phyloP scores from a whole-genome alignment of 1,140 invertebrate species.

The Aphelinus certus region DNA sequence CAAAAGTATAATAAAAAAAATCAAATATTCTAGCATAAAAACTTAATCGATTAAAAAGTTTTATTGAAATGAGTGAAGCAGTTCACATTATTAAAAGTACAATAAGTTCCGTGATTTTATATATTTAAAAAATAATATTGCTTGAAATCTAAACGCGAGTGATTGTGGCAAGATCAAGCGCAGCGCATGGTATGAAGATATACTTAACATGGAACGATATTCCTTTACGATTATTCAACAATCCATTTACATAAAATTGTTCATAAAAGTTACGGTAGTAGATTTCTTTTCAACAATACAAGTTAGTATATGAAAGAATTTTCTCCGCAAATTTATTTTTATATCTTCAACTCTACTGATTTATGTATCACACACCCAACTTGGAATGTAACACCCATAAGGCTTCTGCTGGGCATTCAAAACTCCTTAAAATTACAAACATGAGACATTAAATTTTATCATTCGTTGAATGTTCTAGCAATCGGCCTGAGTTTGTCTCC shows the following conservation, averaged over 20 bases:
- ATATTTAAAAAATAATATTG: constrained; percentile 39
- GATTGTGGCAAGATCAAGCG: constrained; percentile 33
- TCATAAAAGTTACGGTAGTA: constrained; percentile 32
- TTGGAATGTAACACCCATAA: constrained; percentile 33
- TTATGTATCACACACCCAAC: constrained; percentile 36
- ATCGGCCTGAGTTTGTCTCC: neutral
- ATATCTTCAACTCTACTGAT: constrained; percentile 17
- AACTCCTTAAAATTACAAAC: neutral
- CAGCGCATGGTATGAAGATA: constrained; percentile 3
- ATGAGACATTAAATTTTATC: constrained; percentile 25
- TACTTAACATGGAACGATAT: constrained; percentile 28
- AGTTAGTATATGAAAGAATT: constrained; percentile 30
- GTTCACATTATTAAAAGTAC: constrained; percentile 24
- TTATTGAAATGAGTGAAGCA: constrained; percentile 20
- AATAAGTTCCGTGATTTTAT: constrained; percentile 27
- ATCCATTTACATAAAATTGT: constrained; percentile 39
- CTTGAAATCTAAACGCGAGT: constrained; percentile 23
- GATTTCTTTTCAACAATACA: constrained; percentile 33
- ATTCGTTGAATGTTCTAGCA: constrained; percentile 23
- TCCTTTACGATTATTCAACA: constrained; percentile 37
- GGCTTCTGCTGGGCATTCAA: constrained; percentile 4
- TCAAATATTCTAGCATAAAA: constrained; percentile 21
- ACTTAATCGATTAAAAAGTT: constrained; percentile 29
- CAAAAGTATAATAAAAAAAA: constrained; percentile 16
- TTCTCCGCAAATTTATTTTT: constrained; percentile 11